Evolutionary conservation across 2,113 vertebrate species (phyloP), one percentile per base, ranked within the genome.

Genomic region (Mesoclemmys tuberculata): DNA sequence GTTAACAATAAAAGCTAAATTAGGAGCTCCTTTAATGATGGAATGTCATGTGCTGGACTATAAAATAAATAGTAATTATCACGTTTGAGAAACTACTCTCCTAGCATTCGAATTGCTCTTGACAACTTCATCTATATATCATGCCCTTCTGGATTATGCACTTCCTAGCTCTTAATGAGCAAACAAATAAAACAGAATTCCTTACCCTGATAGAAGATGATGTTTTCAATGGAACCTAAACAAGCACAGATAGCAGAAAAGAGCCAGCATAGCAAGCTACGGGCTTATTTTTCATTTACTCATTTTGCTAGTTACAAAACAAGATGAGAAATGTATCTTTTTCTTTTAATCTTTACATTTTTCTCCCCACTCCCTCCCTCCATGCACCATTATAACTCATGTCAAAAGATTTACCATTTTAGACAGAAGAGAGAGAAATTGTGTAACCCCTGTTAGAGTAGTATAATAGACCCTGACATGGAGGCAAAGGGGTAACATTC

Each of bases 31-130:
- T 97, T 97, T 96, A 96, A 96, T 96, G 97, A 97, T 95, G 94
- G 94, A 94, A 97, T 97, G 97, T 97, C 98, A 97, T 97, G 96
- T 88, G 91, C 90, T 92, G 95, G 94, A 55, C 96, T 97, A 97
- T 97, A 96, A 98, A 98, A 98, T 98, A 98, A 98, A 98, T 97
- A 98, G 95, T 96, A 98, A 98, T 98, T 98, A 98, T 97, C 97
- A 97, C 96, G 96, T 98, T 98, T 97, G 96, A 96, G 95, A 95
- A 97, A 97, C 46, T 95, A 96, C 84, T 93, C 90, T 96, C 87
- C 96, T 94, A 90, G 91, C 97, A 97, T 96, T 92, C 14, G 44
- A 96, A 91, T 82, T 87, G 71, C 95, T 97, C 93, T 90, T 97
- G 98, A 98, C 97, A 97, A 90, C 94, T 97, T 97, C 95, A 82